Conservation (phyloP, 2,797 vertebrate genomes). For the Propithecus deckenii region DNA sequence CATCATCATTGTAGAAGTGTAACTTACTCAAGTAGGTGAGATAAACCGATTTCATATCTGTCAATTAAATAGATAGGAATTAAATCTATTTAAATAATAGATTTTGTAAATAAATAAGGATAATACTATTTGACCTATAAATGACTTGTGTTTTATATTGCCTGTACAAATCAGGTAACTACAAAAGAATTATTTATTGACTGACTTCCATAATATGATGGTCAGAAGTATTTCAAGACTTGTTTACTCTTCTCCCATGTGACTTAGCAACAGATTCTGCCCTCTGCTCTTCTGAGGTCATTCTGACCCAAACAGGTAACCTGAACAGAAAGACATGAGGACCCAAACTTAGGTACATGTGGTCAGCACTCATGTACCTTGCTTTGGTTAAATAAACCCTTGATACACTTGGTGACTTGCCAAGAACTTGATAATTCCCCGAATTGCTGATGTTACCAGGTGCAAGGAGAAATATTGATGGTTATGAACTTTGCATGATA, state of each 20-base stretch:
- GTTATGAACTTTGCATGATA: background rate
- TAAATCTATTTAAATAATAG: background rate
- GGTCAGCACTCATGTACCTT: background rate
- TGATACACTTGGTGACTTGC: background rate
- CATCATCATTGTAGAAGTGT: background rate
- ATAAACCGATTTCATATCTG: background rate
- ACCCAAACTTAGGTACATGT: background rate
- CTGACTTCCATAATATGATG: slow-evolving; percentile 5
- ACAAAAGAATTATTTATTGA: background rate
- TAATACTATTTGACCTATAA: background rate
- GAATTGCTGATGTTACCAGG: background rate
- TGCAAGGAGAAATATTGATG: background rate
- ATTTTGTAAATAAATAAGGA: background rate
- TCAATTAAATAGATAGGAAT: background rate
- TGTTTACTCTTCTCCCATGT: slow-evolving; percentile 20
- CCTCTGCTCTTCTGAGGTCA: slow-evolving; percentile 48
- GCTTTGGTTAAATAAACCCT: background rate
- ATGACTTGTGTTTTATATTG: background rate
- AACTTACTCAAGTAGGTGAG: background rate
- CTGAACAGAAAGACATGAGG: slow-evolving; percentile 1
- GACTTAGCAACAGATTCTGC: slow-evolving; percentile 46
- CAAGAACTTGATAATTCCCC: background rate
- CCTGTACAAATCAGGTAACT: slow-evolving; percentile 42
- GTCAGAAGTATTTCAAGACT: background rate
- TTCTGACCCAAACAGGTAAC: slow-evolving; percentile 68